Evolutionary conservation across 2,113 vertebrate species (phyloP).

Genomic region (Egretta garzetta): DNA sequence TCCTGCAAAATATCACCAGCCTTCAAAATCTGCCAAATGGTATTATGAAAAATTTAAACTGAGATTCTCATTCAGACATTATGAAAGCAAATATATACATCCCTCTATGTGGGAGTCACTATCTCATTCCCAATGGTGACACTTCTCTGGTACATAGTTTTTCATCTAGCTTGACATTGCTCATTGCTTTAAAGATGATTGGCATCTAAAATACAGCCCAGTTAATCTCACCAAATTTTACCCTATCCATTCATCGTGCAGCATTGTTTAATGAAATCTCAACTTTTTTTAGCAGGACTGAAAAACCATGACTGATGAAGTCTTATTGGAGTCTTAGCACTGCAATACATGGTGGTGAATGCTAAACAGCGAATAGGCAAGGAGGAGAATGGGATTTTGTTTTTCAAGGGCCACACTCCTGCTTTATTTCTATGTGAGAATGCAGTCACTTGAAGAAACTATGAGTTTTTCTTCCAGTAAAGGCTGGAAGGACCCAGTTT

Average conservation of each 20-base stretch:
- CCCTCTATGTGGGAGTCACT: not conserved
- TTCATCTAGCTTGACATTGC: slow-evolving; percentile 51
- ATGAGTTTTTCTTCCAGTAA: not conserved
- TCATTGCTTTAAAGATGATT: slow-evolving; percentile 47
- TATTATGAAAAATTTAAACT: not conserved
- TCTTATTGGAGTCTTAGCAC: not conserved
- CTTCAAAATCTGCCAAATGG: not conserved
- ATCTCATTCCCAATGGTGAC: not conserved
- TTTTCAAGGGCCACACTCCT: not conserved
- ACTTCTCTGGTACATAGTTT: not conserved
- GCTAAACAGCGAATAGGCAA: not conserved
- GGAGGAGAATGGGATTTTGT: not conserved
- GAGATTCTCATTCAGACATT: slow-evolving; percentile 42
- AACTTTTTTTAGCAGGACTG: not conserved
- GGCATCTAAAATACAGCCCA: slow-evolving; percentile 42
- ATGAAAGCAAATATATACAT: slow-evolving; percentile 50
- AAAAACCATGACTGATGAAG: slow-evolving; percentile 18
- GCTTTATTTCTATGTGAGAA: not conserved
- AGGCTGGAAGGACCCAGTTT: not conserved
- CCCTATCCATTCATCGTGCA: slow-evolving; percentile 1
- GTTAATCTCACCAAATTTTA: slow-evolving; percentile 55
- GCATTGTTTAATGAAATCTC: slow-evolving; percentile 58
- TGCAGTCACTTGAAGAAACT: not conserved
- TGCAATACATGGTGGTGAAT: not conserved
- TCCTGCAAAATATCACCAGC: not conserved